Conservation (phyloP, 2,113 vertebrate genomes). For the Daphoenositta chrysoptera region DNA sequence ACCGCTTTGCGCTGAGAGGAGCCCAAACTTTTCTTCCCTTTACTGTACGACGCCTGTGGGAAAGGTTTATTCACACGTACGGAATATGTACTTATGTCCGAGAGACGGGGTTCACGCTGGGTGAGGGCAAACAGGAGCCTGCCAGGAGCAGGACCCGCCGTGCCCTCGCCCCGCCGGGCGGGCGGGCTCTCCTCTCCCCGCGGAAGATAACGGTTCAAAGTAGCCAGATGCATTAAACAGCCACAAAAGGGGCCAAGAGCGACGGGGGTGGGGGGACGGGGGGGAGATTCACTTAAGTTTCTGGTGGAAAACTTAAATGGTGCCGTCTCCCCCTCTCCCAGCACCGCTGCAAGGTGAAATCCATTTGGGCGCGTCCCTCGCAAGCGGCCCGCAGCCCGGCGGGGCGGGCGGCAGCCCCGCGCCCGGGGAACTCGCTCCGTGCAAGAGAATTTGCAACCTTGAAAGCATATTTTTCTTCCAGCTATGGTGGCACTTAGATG, state of each 20-base stretch:
- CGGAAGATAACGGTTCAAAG: conserved; percentile 21
- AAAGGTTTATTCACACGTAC: background rate
- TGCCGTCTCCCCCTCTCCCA: background rate
- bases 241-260: background rate
- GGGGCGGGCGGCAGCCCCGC: conserved; percentile 25
- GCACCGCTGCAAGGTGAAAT: conserved; percentile 33
- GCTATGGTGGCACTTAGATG: conserved; percentile 74
- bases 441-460: conserved; percentile 67
- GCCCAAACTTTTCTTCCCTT: conserved; percentile 11
- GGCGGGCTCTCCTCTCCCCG: background rate
- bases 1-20: conserved; percentile 14
- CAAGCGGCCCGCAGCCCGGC: background rate
- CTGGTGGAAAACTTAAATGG: background rate
- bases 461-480: conserved; percentile 78
- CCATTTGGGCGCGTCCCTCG: conserved; percentile 20
- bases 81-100: background rate
- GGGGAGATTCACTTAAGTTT: background rate
- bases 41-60: background rate
- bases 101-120: background rate
- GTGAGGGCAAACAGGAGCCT: background rate
- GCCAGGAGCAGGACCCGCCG: background rate
- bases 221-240: background rate
- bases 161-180: background rate
- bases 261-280: no score
- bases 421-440: conserved; percentile 30